Percentiles rank a stretch among this genome's conserved stretches.
Conservation (phyloP, 2,888 invertebrate species). For the Stramonita haemastoma region DNA sequence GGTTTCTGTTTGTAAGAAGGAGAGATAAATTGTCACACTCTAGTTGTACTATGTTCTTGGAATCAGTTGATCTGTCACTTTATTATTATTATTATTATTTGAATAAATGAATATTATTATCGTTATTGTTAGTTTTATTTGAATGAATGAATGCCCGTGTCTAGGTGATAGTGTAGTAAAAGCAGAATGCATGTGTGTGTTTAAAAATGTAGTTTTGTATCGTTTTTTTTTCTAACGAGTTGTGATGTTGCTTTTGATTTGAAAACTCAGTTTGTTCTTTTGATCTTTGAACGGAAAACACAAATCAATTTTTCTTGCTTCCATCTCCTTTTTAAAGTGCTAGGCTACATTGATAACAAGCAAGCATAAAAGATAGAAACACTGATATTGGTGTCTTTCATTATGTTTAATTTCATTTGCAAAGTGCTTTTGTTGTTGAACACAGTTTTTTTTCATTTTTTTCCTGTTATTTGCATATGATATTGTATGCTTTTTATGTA, state of each 20-base stretch:
- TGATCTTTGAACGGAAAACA: neutral
- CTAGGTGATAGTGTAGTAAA: too few relatives aligned
- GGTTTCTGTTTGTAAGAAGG: neutral
- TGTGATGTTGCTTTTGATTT: neutral
- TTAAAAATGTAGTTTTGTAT: neutral
- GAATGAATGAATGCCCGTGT: neutral
- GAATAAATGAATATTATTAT: neutral
- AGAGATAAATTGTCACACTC: neutral
- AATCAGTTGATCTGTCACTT: too few relatives aligned
- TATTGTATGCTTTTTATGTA: neutral
- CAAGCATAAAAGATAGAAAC: neutral
- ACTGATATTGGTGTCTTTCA: neutral
- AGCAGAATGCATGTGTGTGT: too few relatives aligned
- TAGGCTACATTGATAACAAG: neutral
- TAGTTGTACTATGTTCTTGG: too few relatives aligned
- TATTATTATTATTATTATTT: too few relatives aligned
- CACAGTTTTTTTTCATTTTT: neutral
- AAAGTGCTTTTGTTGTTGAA: neutral
- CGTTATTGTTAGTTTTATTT: too few relatives aligned
- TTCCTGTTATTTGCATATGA: neutral
- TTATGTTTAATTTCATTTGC: neutral
- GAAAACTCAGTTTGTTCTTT: constrained; percentile 3
- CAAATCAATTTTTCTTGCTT: neutral
- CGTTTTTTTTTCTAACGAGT: neutral
- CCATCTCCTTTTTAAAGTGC: neutral